phyloP scores from a whole-genome alignment of 2,888 invertebrate species.

The Idaea biselata region DNA sequence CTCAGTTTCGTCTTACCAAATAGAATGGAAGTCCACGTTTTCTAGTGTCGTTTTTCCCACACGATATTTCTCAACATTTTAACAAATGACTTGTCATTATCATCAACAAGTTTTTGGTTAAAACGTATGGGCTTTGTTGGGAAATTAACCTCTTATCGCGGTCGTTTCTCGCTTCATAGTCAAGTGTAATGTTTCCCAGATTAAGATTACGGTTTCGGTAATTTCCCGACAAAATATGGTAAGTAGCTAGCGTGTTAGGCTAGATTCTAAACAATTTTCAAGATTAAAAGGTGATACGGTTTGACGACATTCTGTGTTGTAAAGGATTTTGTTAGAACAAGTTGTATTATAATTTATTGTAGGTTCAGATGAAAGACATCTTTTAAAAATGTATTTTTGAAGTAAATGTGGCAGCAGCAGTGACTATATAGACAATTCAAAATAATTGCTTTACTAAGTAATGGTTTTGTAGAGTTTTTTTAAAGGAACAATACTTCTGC shows the following conservation, averaged over 20 bases:
- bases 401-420: no score
- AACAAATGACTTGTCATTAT: slow-evolving; percentile 40
- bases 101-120: slow-evolving; percentile 26
- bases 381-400: no score
- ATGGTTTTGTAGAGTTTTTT: no score
- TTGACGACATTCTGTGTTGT: not conserved
- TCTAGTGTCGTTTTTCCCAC: slow-evolving; percentile 31
- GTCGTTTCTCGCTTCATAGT: slow-evolving; percentile 7
- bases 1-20: slow-evolving; percentile 33
- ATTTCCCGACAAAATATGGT: not conserved
- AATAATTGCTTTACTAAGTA: no score
- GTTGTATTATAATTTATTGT: no score
- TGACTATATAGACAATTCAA: no score
- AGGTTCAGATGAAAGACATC: no score
- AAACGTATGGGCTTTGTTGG: slow-evolving; percentile 27
- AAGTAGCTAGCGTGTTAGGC: slow-evolving; percentile 5
- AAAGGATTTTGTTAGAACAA: not conserved
- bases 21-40: slow-evolving; percentile 35
- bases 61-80: slow-evolving; percentile 36
- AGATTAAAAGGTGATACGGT: not conserved
- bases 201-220: slow-evolving; percentile 1
- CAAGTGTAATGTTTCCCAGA: not conserved
- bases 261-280: slow-evolving; percentile 4
- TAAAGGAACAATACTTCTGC: no score
- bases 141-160: slow-evolving; percentile 19